phyloP scores from a whole-genome alignment of 2,797 vertebrate genomes.

The Okamejei kenojei region DNA sequence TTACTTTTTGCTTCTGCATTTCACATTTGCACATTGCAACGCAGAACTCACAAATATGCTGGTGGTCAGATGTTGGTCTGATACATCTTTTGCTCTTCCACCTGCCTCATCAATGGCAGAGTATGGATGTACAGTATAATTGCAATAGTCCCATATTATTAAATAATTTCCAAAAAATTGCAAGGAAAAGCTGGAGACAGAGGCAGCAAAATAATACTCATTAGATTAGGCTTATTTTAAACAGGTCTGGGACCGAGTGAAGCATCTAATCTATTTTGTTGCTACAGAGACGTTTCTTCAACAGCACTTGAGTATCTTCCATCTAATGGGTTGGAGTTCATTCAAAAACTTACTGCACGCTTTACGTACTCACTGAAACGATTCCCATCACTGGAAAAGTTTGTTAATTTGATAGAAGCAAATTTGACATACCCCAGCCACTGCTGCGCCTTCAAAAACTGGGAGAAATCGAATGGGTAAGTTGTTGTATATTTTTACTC shows the following conservation, averaged over 20 bases:
- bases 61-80: no score
- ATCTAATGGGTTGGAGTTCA: conserved; percentile 64
- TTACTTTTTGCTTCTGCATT: no score
- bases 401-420: conserved; percentile 67
- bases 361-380: conserved; percentile 71
- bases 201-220: neutral
- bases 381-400: conserved; percentile 66
- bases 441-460: conserved; percentile 72
- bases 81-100: no score
- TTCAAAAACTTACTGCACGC: conserved; percentile 65
- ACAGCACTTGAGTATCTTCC: conserved; percentile 69
- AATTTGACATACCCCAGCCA: conserved; percentile 79
- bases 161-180: neutral
- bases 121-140: no score
- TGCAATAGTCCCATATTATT: neutral
- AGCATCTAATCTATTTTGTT: conserved; percentile 42
- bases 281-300: conserved; percentile 72
- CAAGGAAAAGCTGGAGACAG: neutral
- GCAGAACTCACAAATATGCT: no score
- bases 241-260: no score
- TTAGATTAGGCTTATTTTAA: neutral
- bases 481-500: neutral
- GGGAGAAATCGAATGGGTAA: conserved; percentile 43
- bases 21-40: no score
- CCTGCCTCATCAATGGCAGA: no score